Conservation (phyloP, 2,797 vertebrate species). For the Numenius phaeopus region DNA sequence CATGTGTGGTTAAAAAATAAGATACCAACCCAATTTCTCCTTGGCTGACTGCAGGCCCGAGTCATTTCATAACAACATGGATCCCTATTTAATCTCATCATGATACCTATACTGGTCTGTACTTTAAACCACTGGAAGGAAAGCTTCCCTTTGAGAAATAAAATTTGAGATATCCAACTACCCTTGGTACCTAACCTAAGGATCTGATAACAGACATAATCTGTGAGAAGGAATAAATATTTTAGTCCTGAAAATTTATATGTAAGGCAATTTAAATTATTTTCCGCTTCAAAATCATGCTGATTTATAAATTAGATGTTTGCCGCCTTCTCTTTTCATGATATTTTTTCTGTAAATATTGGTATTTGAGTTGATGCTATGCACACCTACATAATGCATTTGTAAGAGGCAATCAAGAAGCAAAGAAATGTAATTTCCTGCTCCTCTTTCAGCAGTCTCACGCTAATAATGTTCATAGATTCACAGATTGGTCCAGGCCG, state of each 20-base stretch:
- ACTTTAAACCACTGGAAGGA: not conserved
- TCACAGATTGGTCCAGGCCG: too few species aligned
- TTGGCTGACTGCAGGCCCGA: not conserved
- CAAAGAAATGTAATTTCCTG: slow-evolving; percentile 41
- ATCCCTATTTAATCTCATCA: not conserved
- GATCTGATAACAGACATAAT: not conserved
- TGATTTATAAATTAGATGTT: slow-evolving; percentile 12
- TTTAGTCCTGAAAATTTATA: not conserved
- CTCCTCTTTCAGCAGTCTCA: not conserved
- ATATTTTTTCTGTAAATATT: slow-evolving; percentile 32
- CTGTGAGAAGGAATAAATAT: not conserved
- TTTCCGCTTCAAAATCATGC: not conserved
- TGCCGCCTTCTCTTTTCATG: not conserved
- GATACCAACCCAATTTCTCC: not conserved
- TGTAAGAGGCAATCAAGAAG: slow-evolving; percentile 36
- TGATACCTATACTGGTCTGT: not conserved
- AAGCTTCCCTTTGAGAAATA: not conserved
- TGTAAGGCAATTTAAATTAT: not conserved
- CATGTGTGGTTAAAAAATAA: not conserved
- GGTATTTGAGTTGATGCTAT: not conserved
- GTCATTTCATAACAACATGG: not conserved
- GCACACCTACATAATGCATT: not conserved
- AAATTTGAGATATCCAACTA: not conserved
- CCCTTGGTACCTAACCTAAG: not conserved
- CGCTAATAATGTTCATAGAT: not conserved